These are phyloP conservation scores for Drosophila guanche DNA, from an alignment of 1,140 invertebrate genomes.

Conservation along the genomic window DNA sequence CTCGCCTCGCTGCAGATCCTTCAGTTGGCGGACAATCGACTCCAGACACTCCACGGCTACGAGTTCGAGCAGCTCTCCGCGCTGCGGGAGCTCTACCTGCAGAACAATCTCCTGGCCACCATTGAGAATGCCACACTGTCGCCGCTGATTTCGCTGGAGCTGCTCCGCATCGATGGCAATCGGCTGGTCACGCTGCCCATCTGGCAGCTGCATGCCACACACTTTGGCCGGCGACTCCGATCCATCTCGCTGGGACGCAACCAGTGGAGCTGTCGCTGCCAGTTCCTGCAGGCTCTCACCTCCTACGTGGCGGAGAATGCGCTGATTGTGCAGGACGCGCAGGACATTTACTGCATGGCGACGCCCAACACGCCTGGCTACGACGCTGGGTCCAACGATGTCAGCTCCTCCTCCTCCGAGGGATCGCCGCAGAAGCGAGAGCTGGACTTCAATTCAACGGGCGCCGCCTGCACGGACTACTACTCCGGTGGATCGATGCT, in stretches of 20 bases:
- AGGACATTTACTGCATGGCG: conserved; percentile 91
- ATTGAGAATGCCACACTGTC: conserved; percentile 93
- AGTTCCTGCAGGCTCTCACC: conserved; percentile 93
- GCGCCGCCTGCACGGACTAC: conserved; percentile 90
- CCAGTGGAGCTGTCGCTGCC: conserved; percentile 94
- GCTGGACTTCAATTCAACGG: conserved; percentile 91
- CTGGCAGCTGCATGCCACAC: conserved; percentile 88
- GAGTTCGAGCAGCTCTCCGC: conserved; percentile 94
- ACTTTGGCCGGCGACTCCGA: conserved; percentile 85
- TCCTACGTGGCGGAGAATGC: conserved; percentile 92
- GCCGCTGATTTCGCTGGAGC: conserved; percentile 90
- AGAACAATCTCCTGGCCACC: conserved; percentile 91
- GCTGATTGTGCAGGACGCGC: conserved; percentile 90
- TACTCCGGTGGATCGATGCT: conserved; percentile 92
- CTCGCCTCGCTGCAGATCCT: conserved; percentile 91
- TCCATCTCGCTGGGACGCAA: conserved; percentile 91
- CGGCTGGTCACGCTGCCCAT: conserved; percentile 91
- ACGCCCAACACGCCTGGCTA: conserved; percentile 84
- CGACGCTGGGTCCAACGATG: conserved; percentile 84
- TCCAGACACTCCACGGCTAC: conserved; percentile 92
- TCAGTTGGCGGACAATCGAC: conserved; percentile 93
- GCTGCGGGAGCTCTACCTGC: conserved; percentile 92
- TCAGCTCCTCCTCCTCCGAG: conserved; percentile 18
- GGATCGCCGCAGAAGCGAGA: conserved; percentile 85
- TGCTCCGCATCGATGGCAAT: conserved; percentile 93